A percentile compares a stretch with the other conserved stretches of the same genome.
These are phyloP conservation scores for Drosophila nr. perissopoda DNA, from an alignment of 2,888 invertebrate species.

Conservation along the genomic window DNA sequence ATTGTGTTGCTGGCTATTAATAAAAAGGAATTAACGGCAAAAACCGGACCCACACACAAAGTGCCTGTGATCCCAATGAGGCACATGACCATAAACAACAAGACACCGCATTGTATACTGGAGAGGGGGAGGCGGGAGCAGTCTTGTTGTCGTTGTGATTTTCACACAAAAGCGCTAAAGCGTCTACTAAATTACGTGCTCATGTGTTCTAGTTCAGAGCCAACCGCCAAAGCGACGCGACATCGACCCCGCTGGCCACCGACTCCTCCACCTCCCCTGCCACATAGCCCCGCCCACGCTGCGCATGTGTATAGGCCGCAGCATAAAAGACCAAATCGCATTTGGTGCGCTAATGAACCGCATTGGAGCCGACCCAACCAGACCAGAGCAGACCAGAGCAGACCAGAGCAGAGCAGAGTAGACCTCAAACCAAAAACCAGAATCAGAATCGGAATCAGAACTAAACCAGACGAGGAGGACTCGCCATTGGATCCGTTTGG, in stretches of 20 bases:
- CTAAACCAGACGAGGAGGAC: conserved; percentile 42
- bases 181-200: conserved; percentile 81
- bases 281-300: conserved; percentile 18
- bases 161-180: conserved; percentile 79
- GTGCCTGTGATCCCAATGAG: conserved; percentile 71
- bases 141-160: conserved; percentile 72
- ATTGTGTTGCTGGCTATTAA: conserved; percentile 73
- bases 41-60: conserved; percentile 70
- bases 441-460: conserved; percentile 33
- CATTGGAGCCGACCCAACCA: conserved; percentile 50
- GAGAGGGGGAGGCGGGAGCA: neutral
- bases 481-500: conserved; percentile 18
- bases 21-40: conserved; percentile 80
- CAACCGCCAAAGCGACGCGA: conserved; percentile 38
- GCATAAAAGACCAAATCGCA: conserved; percentile 64
- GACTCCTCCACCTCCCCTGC: neutral
- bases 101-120: conserved; percentile 52
- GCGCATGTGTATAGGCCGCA: conserved; percentile 32
- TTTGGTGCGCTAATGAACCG: conserved; percentile 80
- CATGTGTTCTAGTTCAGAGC: conserved; percentile 77
- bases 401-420: conserved; percentile 9
- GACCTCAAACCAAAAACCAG: conserved; percentile 16
- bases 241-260: conserved; percentile 3
- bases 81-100: conserved; percentile 74
- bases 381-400: conserved; percentile 26